Evolutionary conservation across 2,888 invertebrate genomes (phyloP), one percentile per base, ranked within the genome.

Genomic region (Drosophila hamatofila): DNA sequence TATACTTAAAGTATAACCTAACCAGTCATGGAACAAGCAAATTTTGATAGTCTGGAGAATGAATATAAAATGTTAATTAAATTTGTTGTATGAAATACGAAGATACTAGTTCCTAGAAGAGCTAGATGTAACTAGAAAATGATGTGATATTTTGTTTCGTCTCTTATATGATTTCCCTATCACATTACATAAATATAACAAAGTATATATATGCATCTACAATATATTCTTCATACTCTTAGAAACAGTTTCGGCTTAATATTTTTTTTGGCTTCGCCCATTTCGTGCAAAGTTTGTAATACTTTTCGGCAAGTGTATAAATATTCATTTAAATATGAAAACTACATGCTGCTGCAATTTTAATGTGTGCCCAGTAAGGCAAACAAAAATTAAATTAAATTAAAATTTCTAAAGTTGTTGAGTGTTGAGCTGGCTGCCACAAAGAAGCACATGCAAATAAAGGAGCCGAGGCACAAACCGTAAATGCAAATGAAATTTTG

Each of bases 311-410:
- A 54, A 56, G 55, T 23, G 55, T 56, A 86, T 33, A 49, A 56
- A 44, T 41, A 74, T 41, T 12, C 60, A 48, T 67, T 80, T 78
- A 65, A 72, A 83, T 83, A 71, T 83, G 70, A 61, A 67, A 83
- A 72, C 75, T 80, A 66, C 57, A 72, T 68, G 62, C 56, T 68
- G 62, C 56, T 78, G 78, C 62, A 83, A 70, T 80, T 81, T 78
- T 72, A 80, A 83, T 81, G 72, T 80, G 75, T 80, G 75, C 69
- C 70, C 81, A 75, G 81, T 58, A 75, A 72, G 72, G 78, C 78
- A 81, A 80, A 81, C 78, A 80, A 46, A 81, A 81, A 80, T 78
- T 57, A 78, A 83, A 81, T 81, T 69, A 78, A 80, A 72, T 72
- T 65, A 65, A 81, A 78, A 78, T 83, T 78, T 60, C 39, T 37